These are phyloP conservation scores for Gulo gulo DNA, from an alignment of 2,113 vertebrate genomes.

Conservation along the genomic window DNA sequence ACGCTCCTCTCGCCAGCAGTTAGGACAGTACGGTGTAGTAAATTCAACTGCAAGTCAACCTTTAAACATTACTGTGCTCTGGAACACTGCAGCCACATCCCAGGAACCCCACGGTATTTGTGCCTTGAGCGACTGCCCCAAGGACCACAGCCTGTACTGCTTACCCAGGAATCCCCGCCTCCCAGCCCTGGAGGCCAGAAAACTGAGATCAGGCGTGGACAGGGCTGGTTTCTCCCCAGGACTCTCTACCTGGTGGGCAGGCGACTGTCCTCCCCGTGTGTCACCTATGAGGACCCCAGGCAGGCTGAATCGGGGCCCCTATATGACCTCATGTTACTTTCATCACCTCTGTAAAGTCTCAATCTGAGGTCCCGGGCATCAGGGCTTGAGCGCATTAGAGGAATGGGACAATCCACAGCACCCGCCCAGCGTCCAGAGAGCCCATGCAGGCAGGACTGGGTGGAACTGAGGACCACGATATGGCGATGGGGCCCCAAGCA, in stretches of 20 bases:
- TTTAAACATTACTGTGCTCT: neutral
- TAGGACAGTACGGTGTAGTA: neutral
- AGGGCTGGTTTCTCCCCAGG: neutral
- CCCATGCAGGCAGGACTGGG: neutral
- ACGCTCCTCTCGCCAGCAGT: neutral
- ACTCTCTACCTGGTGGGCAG: neutral
- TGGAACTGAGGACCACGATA: accelerated
- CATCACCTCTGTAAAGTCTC: neutral
- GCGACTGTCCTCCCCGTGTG: accelerated
- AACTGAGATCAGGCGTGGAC: neutral
- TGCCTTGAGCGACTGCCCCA: accelerated
- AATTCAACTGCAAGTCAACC: neutral
- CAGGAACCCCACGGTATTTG: neutral
- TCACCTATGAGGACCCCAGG: neutral
- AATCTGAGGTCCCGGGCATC: neutral
- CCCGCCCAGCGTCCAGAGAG: accelerated
- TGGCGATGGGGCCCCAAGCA: neutral
- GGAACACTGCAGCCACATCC: neutral
- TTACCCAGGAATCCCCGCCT: neutral
- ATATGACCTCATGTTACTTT: neutral
- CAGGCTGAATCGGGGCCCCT: neutral
- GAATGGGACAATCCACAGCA: neutral
- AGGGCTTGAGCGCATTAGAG: accelerated
- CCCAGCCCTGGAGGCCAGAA: neutral
- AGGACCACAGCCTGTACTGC: accelerated